Base-by-base conservation (phyloP, 2,113 vertebrate species). In the Mixornis gularis region DNA sequence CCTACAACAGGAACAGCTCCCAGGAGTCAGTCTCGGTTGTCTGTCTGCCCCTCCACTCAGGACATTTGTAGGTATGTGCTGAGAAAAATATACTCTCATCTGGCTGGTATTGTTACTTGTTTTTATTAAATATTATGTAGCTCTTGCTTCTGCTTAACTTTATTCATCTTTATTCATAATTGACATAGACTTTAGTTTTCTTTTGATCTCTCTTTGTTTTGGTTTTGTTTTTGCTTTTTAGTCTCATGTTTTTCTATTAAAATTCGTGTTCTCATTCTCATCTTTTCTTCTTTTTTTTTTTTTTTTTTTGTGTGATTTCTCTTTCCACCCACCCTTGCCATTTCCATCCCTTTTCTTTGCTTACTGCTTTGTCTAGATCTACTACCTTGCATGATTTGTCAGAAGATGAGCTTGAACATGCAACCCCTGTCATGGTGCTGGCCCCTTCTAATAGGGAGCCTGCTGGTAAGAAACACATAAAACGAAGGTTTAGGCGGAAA, bases 21-120 rank as follows among this genome's bases (percentile, higher is more conserved):
- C 82, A 97, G 98, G 88, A 98, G 98, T 80, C 97, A 98, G 14
- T 98, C 98, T 48, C 98, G 97, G 69, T 95, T 98, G 73, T 99
- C 99, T 13, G 98, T 98, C 92, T 98, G 98, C 65, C 98, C 98
- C 41, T 99, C 99, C 63, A 97, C 98, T 98, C 98, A 99, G 97
- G 99, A 99, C 96, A 99, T 99, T 96, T 99, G 99, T 98, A 99
- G 99, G 99, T 99, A 97, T 87, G 97, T 97, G 69, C 60, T 74
- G 82, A 93, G 71, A 71, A 79, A 84, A 65, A 40, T 51, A 26
- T 43, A 4, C 43, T 82, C 14, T 83, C 16, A 49, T 89, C 51
- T 62, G 64, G 10, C 65, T 53, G 49, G 41, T 43, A 43, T n/a
- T 17, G 18, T 48, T 66, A 69, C 22, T 65, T 79, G 55, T 58